Evolutionary conservation across 2,797 vertebrate species (phyloP), one percentile per base, ranked within the genome.

Genomic region (Galaxias olidus): DNA sequence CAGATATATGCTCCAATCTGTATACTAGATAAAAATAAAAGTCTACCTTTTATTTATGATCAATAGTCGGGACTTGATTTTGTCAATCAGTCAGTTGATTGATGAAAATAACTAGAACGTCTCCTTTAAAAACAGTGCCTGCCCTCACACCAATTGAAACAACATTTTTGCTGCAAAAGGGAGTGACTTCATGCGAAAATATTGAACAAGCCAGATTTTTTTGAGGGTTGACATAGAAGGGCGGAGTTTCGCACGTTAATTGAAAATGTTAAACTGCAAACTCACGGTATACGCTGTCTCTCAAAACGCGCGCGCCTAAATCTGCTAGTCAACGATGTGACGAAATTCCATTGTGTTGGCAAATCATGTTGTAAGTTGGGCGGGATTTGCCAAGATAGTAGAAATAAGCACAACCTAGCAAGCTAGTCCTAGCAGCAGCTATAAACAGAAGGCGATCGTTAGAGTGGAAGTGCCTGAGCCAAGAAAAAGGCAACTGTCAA

Each of bases 361-460:
- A 80, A 90, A 90, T 90, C 86, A 84, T 44, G 68, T 66, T 1
- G 59, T 6, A 71, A 74, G 79, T 66, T 79, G 86, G 89, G 87
- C 86, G 89, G 91, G 89, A 75, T 74, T 85, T 84, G 82, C 80
- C 74, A 78, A 86, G 88, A 88, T 77, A 75, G 63, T 73, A 72
- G 85, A 84, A 91, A 90, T 90, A 90, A 87, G 85, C 69, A 86
- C 86, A 66, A 47, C 63, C 65, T 90, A 90, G 89, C 88, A 30
- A 30, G 30, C 30, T 30, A 30, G 30, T 30, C 30, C 30, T 85
- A 85, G 87, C 73, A 69, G 75, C 65, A 90, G 87, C 89, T 89
- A 90, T 89, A 89, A 90, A 87, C 86, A 87, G 88, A 88, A 87
- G 48, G 50, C 87, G 87, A 87, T 86, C 86, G 87, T 84, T 84